Base-by-base conservation (phyloP, 2,888 invertebrate species). In the Heliconius erato region DNA sequence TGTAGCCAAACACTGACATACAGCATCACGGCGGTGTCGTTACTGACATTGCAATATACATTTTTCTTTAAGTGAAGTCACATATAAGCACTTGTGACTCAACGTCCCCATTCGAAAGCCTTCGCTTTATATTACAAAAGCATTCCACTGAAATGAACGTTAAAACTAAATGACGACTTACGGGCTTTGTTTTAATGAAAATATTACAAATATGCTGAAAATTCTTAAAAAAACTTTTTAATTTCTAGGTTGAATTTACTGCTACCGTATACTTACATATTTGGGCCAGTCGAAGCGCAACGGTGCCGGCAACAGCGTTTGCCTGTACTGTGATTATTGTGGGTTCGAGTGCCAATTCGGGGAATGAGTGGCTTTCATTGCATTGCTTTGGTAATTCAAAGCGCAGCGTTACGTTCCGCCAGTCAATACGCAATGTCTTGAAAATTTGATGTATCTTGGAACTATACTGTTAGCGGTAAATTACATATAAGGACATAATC, bases 91-190 rank as follows among this genome's bases (percentile, higher is more conserved):
- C 67, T 79, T 79, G 68, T 71, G 35, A 44, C 44, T 26, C 40
- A 7, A 49, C 49, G 72, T 74, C 32, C 74, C 68, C n/a, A 49
- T 82, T 80, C 71, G 40, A 63, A 76, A 77, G 71, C 67, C 72
- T 71, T 67, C 49, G 54, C 76, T 79, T 82, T 82, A 79, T 77
- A 63, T 82, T 79, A 67, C 77, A 84, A 83, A 84, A 79, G 71
- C 79, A 79, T 83, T 84, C 79, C 83, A 79, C 74, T 81, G 81
- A 79, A 83, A 83, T 84, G 79, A 74, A 74, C 83, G 72, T 67
- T 83, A 77, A 81, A 84, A 83, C 81, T 49, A 69, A 79, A 76
- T 63, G 74, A 54, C 63, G 74, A 74, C 74, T 74, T 74, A 69
- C 59, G 74, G 23, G 44, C 71, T 71, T 71, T 74, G 74, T 63